Percentiles rank a stretch among this genome's conserved stretches.
Evolutionary conservation across 2,113 vertebrate genomes (phyloP).

Genomic region (Laticauda laticaudata): DNA sequence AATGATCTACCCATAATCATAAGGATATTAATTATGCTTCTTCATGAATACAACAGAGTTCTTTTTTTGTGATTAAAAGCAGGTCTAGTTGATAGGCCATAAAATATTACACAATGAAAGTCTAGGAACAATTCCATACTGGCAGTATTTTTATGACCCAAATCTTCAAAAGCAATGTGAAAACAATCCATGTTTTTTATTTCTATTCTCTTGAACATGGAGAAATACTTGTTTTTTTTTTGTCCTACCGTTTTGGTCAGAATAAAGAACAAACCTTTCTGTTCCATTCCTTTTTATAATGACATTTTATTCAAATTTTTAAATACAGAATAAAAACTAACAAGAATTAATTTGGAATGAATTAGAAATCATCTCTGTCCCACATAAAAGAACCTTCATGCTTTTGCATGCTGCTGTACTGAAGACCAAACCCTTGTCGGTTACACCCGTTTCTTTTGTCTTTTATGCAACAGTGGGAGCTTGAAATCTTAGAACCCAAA

Average conservation of each 20-base stretch:
- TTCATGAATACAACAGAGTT: not conserved
- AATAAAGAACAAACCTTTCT: not conserved
- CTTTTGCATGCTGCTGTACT: not conserved
- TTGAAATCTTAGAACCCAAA: not conserved
- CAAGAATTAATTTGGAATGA: not conserved
- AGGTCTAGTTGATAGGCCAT: not conserved
- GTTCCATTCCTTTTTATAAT: not conserved
- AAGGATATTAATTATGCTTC: not conserved
- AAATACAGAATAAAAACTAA: not conserved
- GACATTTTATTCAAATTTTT: not conserved
- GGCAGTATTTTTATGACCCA: not conserved
- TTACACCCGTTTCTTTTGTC: not conserved
- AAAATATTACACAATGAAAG: not conserved
- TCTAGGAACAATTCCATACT: not conserved
- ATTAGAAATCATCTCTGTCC: not conserved
- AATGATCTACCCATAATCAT: not conserved
- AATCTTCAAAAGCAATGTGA: not conserved
- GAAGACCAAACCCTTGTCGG: not conserved
- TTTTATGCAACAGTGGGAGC: not conserved
- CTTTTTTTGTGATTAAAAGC: not conserved
- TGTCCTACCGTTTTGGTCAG: not conserved
- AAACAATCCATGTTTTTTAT: not conserved
- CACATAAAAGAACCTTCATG: not conserved
- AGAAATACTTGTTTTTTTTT: not conserved
- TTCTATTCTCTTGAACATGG: not conserved